Evolutionary conservation across 92 coral and sea anemone species (phyloP), one percentile per base, ranked within the genome.

Genomic region (Phymanthus crucifer): DNA sequence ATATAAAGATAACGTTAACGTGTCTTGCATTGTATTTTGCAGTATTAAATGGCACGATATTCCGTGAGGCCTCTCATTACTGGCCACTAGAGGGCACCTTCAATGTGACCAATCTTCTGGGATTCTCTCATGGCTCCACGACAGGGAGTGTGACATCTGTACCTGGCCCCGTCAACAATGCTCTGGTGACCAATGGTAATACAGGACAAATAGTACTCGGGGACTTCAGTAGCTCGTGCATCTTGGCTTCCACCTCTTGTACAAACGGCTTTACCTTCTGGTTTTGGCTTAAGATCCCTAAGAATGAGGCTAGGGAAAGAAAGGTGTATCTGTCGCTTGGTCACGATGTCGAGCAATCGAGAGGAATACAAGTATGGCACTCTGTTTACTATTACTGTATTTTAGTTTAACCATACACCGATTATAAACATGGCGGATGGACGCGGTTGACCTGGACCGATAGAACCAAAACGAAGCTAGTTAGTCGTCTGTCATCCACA

Each of bases 41-140:
- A 77, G 56, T 32, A 61, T 24, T 70, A 21, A 36, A 36, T 21
- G 32, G 47, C n/a, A 32, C 83, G 24, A 73, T 79, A 9, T 54
- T 46, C 24, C 27, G 38, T 10, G 67, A 70, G 23, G 66, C 84
- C 19, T 34, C 70, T 46, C 84, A 80, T 67, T 66, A 80, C 50
- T 80, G 84, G 84, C 78, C 84, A 17, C 78, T 80, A 19, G 84
- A 80, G 47, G 71, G 56, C 27, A 31, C 78, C 6, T 40, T 24
- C 5, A 57, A 48, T 5, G 27, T 80, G 3, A 52, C n/a, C 24
- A 72, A 80, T 40, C n/a, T 72, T 21, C 58, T 56, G 38, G 76
- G 84, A 23, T 24, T 23, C 33, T 8, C 48, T 8, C 71, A 70
- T 34, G 84, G 84, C 12, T 33, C 1, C 21, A 58, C 78, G 4